Evolutionary conservation across 2,888 invertebrate genomes (phyloP).

Genomic region (Griposia aprilina): DNA sequence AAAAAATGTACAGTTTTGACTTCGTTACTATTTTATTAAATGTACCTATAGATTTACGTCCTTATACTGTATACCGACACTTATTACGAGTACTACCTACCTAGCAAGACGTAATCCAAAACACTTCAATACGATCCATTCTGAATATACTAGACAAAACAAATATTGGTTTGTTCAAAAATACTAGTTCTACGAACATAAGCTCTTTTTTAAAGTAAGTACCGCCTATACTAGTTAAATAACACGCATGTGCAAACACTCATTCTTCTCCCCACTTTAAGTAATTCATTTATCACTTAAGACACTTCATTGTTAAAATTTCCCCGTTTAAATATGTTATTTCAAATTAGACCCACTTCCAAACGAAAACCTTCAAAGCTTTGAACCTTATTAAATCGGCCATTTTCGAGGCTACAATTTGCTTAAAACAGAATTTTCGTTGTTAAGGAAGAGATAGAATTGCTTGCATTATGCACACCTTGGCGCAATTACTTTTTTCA

Average conservation of each 20-base stretch:
- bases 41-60: too few species aligned
- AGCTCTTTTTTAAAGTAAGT: background rate
- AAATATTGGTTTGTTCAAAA: background rate
- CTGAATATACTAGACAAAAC: background rate
- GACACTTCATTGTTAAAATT: conserved; percentile 42
- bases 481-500: background rate
- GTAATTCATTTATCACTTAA: conserved; percentile 45
- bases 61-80: too few species aligned
- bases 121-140: background rate
- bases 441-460: conserved; percentile 64
- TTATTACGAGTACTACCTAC: too few species aligned
- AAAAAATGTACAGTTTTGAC: too few species aligned
- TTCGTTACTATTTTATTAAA: too few species aligned
- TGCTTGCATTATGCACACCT: conserved; percentile 68
- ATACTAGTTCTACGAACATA: background rate
- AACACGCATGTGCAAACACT: background rate
- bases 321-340: conserved; percentile 54
- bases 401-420: conserved; percentile 61
- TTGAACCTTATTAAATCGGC: conserved; percentile 64
- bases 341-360: conserved; percentile 54
- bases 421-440: conserved; percentile 56
- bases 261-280: conserved; percentile 28
- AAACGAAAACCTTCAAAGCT: conserved; percentile 58
- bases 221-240: background rate
- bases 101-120: background rate